These are phyloP conservation scores for Exephanes ischioxanthus DNA, from an alignment of 2,888 invertebrate species.

Conservation along the genomic window DNA sequence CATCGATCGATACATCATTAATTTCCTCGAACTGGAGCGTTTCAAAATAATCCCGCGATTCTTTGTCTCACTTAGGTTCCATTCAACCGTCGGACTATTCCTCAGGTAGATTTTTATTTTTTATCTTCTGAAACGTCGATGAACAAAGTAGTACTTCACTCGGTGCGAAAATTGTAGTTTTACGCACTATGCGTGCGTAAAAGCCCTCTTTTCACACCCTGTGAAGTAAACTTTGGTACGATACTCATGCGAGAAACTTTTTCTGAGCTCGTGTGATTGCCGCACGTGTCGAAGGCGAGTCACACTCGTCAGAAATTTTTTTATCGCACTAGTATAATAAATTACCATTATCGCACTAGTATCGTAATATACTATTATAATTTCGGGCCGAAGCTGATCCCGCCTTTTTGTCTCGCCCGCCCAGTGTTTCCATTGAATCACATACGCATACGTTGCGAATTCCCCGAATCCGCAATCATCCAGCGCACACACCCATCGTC, in stretches of 20 bases:
- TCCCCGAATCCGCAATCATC: constrained; percentile 42
- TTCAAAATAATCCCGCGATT: constrained; percentile 49
- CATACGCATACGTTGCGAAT: constrained; percentile 17
- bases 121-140: neutral
- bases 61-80: constrained; percentile 8
- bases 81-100: neutral
- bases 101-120: constrained; percentile 1
- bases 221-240: too few species aligned
- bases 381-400: too few species aligned
- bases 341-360: too few species aligned
- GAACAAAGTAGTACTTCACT: neutral
- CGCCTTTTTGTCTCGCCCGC: neutral
- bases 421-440: neutral
- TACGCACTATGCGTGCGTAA: too few species aligned
- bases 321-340: too few species aligned
- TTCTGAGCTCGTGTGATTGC: too few species aligned
- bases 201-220: too few species aligned
- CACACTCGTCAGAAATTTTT: too few species aligned
- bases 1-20: constrained; percentile 58
- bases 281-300: too few species aligned
- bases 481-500: neutral
- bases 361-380: too few species aligned
- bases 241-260: too few species aligned
- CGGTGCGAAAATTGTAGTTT: too few species aligned
- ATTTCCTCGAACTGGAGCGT: constrained; percentile 33